A percentile compares a stretch with the other conserved stretches of the same genome.
phyloP scores from a whole-genome alignment of 2,888 invertebrate species.

The Zygogramma bicolorata region DNA sequence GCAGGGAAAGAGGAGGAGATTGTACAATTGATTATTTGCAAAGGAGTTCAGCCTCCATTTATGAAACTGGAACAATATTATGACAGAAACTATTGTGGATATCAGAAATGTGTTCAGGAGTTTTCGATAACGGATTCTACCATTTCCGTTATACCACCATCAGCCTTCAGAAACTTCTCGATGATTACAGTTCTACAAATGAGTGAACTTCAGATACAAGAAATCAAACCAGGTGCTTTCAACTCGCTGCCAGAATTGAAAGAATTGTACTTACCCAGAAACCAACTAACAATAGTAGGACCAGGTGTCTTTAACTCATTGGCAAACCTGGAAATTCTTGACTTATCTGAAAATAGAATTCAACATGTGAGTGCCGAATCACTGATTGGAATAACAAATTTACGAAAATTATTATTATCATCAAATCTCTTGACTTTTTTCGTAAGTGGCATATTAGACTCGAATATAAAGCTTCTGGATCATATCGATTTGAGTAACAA shows the following conservation, averaged over 20 bases:
- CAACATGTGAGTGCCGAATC: neutral
- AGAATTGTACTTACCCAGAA: neutral
- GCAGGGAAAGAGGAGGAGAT: too few relatives aligned
- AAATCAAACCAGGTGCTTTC: neutral
- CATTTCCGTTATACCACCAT: neutral
- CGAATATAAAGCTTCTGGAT: neutral
- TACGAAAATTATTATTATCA: neutral
- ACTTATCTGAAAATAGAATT: neutral
- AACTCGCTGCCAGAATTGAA: neutral
- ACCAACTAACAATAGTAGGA: neutral
- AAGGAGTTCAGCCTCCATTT: neutral
- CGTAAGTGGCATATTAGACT: neutral
- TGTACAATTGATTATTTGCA: neutral
- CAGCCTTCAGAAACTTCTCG: neutral
- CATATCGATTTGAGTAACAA: neutral
- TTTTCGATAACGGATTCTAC: neutral
- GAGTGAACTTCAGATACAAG: neutral
- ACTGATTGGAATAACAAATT: neutral
- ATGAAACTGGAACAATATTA: neutral
- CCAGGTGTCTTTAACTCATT: slow-evolving; percentile 7
- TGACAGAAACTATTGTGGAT: neutral
- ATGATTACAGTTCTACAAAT: neutral
- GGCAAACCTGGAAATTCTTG: neutral
- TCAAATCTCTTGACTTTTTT: neutral
- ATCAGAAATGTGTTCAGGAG: neutral